Conservation (phyloP, 2,797 vertebrate genomes). For the Heterohyrax brucei region DNA sequence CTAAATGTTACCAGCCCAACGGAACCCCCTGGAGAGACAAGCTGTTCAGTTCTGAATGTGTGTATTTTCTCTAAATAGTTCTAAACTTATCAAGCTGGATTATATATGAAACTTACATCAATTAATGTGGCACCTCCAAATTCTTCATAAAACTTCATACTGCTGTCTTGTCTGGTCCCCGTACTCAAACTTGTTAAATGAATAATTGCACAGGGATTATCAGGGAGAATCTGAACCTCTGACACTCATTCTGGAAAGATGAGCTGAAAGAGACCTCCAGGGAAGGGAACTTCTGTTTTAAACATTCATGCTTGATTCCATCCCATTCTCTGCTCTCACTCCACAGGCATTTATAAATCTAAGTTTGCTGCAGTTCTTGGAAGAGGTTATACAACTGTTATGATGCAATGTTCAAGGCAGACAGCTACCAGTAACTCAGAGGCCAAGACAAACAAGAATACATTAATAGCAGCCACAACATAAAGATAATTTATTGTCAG, state of each 20-base stretch:
- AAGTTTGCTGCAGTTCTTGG: conserved; percentile 67
- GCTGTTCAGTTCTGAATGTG: conserved; percentile 14
- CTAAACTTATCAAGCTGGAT: background rate
- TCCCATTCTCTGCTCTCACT: background rate
- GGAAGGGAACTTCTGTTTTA: conserved; percentile 43
- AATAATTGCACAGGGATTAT: conserved; percentile 14
- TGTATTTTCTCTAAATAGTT: conserved; percentile 17
- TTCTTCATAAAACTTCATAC: conserved; percentile 53
- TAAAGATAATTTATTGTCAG: conserved; percentile 82
- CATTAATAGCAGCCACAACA: conserved; percentile 80
- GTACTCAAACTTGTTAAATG: background rate
- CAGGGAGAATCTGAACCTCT: background rate
- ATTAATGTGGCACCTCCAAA: background rate
- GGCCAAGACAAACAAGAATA: conserved; percentile 86
- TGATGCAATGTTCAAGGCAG: conserved; percentile 82
- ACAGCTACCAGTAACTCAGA: conserved; percentile 84
- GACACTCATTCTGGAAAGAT: background rate
- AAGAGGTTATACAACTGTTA: conserved; percentile 71
- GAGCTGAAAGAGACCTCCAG: background rate
- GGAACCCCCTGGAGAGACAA: background rate
- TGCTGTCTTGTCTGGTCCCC: background rate
- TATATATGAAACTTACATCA: background rate
- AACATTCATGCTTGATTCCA: background rate
- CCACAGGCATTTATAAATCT: conserved; percentile 38
- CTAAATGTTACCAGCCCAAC: background rate